A percentile compares a stretch with the other conserved stretches of the same genome.
Evolutionary conservation across 2,888 invertebrate genomes (phyloP).

Genomic region (Philonicus albiceps): DNA sequence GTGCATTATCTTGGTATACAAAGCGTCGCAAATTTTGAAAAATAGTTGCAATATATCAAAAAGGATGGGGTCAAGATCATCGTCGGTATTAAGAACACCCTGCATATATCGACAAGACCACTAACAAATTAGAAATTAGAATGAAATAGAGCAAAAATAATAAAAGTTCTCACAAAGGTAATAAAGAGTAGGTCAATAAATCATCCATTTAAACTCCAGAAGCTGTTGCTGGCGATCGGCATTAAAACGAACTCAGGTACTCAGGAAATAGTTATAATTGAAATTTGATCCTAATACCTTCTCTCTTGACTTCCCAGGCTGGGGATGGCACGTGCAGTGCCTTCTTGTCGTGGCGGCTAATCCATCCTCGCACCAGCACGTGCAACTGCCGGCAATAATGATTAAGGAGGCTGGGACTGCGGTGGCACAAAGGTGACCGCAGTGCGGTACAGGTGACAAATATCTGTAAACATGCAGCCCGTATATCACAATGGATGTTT

Average conservation of each 20-base stretch:
- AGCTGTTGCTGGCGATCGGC: neutral
- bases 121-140: no score
- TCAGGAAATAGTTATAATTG: neutral
- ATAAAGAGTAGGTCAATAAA: neutral
- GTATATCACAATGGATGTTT: conserved; percentile 31
- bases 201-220: neutral
- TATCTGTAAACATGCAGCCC: conserved; percentile 24
- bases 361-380: neutral
- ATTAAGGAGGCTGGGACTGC: conserved; percentile 6
- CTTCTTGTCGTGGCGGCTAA: no score
- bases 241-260: neutral
- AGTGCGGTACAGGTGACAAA: conserved; percentile 27
- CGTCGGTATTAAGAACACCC: no score
- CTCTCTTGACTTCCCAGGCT: neutral
- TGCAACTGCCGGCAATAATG: neutral
- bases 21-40: no score
- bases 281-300: neutral
- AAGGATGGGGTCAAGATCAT: no score
- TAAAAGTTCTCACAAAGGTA: neutral
- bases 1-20: no score
- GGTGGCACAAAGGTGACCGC: conserved; percentile 11
- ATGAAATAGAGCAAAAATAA: neutral
- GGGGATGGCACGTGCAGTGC: neutral
- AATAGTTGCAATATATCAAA: no score
- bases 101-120: no score